Percentiles rank a stretch among this genome's conserved stretches.
These are phyloP conservation scores for Hypercompe scribonia DNA, from an alignment of 2,888 invertebrate species.

Conservation along the genomic window DNA sequence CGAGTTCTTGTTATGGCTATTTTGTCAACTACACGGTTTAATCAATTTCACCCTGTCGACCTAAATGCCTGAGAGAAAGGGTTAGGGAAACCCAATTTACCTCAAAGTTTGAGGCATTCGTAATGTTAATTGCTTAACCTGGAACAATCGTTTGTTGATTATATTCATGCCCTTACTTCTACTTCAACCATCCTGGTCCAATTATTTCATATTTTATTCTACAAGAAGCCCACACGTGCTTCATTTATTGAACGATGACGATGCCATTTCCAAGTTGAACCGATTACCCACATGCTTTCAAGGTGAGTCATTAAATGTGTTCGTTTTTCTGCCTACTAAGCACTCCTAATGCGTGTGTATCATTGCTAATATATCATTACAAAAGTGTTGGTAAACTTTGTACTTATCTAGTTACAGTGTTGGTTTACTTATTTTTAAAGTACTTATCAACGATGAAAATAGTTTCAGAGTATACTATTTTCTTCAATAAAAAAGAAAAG, in stretches of 20 bases:
- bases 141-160: slow-evolving; percentile 5
- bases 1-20: slow-evolving; percentile 28
- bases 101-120: slow-evolving; percentile 7
- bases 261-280: neutral
- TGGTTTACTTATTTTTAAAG: neutral
- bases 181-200: neutral
- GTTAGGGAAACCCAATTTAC: slow-evolving; percentile 30
- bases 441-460: neutral
- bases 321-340: neutral
- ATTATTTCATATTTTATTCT: neutral
- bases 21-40: slow-evolving; percentile 43
- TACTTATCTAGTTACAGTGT: neutral
- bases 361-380: neutral
- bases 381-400: neutral
- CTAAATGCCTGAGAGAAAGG: slow-evolving; percentile 32
- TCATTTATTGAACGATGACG: neutral
- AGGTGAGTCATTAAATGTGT: neutral
- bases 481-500: neutral
- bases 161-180: neutral
- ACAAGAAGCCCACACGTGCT: neutral
- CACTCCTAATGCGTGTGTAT: neutral
- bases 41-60: slow-evolving; percentile 40
- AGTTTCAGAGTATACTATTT: too few species aligned
- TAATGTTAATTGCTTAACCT: slow-evolving; percentile 30
- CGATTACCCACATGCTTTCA: neutral